phyloP scores from a whole-genome alignment of 1,140 invertebrate genomes.

The Luehdorfia chinensis region DNA sequence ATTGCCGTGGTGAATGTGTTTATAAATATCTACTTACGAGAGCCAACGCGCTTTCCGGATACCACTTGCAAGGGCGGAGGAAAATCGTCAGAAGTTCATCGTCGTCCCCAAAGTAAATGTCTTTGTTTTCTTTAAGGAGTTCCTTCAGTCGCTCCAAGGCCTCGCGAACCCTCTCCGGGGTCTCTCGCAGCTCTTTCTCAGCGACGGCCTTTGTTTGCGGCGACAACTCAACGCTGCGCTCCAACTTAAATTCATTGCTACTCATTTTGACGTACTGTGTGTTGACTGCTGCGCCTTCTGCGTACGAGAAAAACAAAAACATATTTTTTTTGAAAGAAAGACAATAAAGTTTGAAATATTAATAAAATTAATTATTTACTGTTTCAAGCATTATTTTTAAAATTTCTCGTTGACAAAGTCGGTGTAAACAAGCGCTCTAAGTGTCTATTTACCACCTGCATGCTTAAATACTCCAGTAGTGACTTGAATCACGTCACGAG shows the following conservation, averaged over 20 bases:
- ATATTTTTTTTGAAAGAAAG: neutral
- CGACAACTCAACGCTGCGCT: conserved; percentile 59
- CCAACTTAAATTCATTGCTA: conserved; percentile 58
- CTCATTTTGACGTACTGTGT: conserved; percentile 39
- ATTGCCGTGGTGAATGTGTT: no score
- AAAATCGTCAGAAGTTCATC: conserved; percentile 87
- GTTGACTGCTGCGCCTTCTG: conserved; percentile 18
- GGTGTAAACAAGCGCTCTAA: no score
- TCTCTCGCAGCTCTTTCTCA: conserved; percentile 82
- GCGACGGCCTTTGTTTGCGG: conserved; percentile 78
- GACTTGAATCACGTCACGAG: no score
- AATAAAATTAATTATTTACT: no score
- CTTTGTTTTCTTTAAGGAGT: conserved; percentile 80
- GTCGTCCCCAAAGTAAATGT: conserved; percentile 81
- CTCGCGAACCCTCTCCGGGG: conserved; percentile 81
- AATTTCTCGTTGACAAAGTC: no score
- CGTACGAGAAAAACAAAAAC: conserved; percentile 17
- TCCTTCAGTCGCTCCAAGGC: conserved; percentile 80
- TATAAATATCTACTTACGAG: conserved; percentile 81
- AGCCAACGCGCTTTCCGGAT: conserved; percentile 85
- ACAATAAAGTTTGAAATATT: neutral
- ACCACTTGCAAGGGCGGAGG: conserved; percentile 87
- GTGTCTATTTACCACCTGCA: no score
- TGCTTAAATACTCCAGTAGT: no score
- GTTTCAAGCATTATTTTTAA: no score